phyloP scores from a whole-genome alignment of 1,140 invertebrate species.

The Aporrectodea caliginosa region DNA sequence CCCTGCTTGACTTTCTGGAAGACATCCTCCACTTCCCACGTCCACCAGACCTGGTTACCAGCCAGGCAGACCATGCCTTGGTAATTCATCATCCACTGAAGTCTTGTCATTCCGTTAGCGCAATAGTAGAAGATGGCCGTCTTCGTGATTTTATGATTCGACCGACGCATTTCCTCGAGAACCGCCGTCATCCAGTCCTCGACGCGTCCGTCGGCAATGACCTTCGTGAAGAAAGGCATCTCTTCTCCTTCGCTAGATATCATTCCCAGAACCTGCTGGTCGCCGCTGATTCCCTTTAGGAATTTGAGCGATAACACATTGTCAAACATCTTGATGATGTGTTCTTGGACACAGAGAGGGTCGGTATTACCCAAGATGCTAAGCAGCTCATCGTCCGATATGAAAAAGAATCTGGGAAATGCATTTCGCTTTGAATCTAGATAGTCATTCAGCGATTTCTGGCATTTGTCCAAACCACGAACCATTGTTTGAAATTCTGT shows the following conservation, averaged over 20 bases:
- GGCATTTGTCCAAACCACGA: constrained; percentile 74
- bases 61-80: constrained; percentile 82
- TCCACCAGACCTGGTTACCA: constrained; percentile 88
- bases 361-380: constrained; percentile 81
- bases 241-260: constrained; percentile 80
- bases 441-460: constrained; percentile 85
- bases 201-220: constrained; percentile 66
- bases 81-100: constrained; percentile 81
- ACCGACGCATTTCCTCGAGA: constrained; percentile 73
- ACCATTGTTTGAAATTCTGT: constrained; percentile 71
- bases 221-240: constrained; percentile 71
- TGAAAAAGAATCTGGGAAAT: constrained; percentile 83
- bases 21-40: constrained; percentile 83
- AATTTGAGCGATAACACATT: constrained; percentile 74
- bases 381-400: constrained; percentile 85
- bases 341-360: constrained; percentile 75
- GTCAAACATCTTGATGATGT: constrained; percentile 93
- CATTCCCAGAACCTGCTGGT: constrained; percentile 69
- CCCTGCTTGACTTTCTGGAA: constrained; percentile 69
- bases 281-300: constrained; percentile 62
- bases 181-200: constrained; percentile 87
- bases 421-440: constrained; percentile 77
- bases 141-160: constrained; percentile 80
- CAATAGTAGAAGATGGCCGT: constrained; percentile 81
- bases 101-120: constrained; percentile 64